These are phyloP conservation scores for Neodiprion lecontei DNA, from an alignment of 1,140 invertebrate genomes.

Conservation along the genomic window DNA sequence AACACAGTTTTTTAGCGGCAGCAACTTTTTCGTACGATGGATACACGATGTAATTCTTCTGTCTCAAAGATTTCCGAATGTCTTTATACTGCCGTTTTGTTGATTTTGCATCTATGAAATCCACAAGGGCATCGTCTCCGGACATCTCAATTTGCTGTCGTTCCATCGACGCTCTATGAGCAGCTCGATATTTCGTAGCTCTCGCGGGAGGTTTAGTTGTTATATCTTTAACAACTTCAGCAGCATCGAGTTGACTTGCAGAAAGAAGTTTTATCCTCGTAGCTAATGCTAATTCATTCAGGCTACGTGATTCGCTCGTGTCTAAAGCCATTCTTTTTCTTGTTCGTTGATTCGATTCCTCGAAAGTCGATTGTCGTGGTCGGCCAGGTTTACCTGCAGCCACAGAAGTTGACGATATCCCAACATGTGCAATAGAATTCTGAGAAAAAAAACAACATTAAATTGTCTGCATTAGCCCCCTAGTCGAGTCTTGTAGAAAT, in stretches of 20 bases:
- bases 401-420: too few relatives aligned
- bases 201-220: conserved; percentile 14
- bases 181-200: conserved; percentile 16
- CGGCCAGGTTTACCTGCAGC: too few relatives aligned
- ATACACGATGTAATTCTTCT: conserved; percentile 16
- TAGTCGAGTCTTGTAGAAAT: too few relatives aligned
- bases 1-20: conserved; percentile 26
- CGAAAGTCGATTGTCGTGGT: too few relatives aligned
- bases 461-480: too few relatives aligned
- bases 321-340: too few relatives aligned
- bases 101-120: conserved; percentile 13
- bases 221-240: conserved; percentile 13
- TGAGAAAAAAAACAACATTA: too few relatives aligned
- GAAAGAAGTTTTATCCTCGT: conserved; percentile 16
- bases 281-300: conserved; percentile 16
- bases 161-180: conserved; percentile 9
- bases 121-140: conserved; percentile 19
- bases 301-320: too few relatives aligned
- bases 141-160: conserved; percentile 17
- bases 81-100: conserved; percentile 19
- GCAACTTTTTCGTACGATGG: conserved; percentile 27
- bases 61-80: conserved; percentile 16
- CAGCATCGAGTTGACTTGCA: not conserved
- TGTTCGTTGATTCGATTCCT: too few relatives aligned
- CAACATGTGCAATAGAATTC: too few relatives aligned